Evolutionary conservation across 2,797 vertebrate species (phyloP), one percentile per base, ranked within the genome.

Genomic region (Dendrocincla tyrannina): DNA sequence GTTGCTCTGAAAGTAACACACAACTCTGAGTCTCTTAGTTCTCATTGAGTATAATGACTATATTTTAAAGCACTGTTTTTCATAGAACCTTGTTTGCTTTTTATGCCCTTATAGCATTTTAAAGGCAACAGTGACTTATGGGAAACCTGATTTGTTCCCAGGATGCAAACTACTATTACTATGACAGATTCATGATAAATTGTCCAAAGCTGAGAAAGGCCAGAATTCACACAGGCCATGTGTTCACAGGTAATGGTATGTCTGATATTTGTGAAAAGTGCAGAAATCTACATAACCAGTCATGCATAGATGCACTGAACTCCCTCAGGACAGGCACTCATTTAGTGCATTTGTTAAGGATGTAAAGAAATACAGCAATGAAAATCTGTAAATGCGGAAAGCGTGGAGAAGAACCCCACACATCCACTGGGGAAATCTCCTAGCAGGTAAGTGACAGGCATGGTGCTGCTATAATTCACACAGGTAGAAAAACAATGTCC

Each of bases 361-460:
- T 67, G 73, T 81, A 49, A 78, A 72, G 66, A 76, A 85, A 68
- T 12, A 52, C 5, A 39, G 44, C 37, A 56, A 53, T 17, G 16
- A 49, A 9, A 62, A 75, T 11, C 58, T 53, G 44, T 41, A 59
- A 91, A 64, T 58, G 37, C 18, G 42, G 17, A 75, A 58, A 84
- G 41, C 37, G 16, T 13, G 56, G 49, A 72, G 23, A 72, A 10
- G 25, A 78, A 17, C 11, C 23, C 28, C 63, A 25, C 10, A 9
- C 1, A 30, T 41, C 7, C 33, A 41, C 56, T 17, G 0, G 0
- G 41, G 49, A 58, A 75, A 78, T 32, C 56, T 62, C 18, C 41
- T 23, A 53, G 49, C 28, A 30, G 19, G 8, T 46, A 24, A 52
- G 0, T 55, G 47, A 41, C 11, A 5, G 2, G 35, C 2, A 1